phyloP scores from a whole-genome alignment of 1,140 invertebrate genomes.

The Sitophilus oryzae region DNA sequence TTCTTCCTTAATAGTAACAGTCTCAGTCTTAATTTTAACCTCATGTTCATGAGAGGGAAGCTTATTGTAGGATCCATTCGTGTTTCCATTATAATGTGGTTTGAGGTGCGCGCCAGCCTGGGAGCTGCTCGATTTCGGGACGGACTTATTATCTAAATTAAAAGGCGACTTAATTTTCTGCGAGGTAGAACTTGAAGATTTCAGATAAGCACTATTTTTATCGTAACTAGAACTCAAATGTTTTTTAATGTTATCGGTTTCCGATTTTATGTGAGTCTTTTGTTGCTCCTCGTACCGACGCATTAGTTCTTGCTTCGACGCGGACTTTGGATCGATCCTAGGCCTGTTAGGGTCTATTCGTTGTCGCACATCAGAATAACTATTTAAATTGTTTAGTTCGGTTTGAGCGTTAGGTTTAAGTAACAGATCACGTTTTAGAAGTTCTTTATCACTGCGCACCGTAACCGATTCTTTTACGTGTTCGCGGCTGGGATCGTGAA shows the following conservation, averaged over 20 bases:
- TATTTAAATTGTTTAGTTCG: slow-evolving; percentile 31
- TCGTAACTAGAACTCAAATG: slow-evolving; percentile 32
- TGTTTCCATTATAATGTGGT: slow-evolving; percentile 32
- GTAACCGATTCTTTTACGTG: slow-evolving; percentile 14
- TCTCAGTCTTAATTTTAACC: slow-evolving; percentile 28
- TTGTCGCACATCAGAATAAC: slow-evolving; percentile 20
- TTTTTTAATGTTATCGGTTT: slow-evolving; percentile 36
- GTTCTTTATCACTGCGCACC: slow-evolving; percentile 30
- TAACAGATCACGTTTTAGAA: slow-evolving; percentile 32
- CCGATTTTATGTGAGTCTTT: slow-evolving; percentile 27
- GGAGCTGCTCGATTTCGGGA: slow-evolving; percentile 31
- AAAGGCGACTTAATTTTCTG: slow-evolving; percentile 40
- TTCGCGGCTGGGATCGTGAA: slow-evolving; percentile 22
- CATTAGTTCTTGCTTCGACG: slow-evolving; percentile 29
- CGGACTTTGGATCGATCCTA: slow-evolving; percentile 30
- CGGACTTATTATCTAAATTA: slow-evolving; percentile 38
- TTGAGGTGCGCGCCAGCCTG: slow-evolving; percentile 11
- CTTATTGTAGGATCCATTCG: slow-evolving; percentile 23
- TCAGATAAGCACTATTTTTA: slow-evolving; percentile 29
- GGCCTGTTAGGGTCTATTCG: slow-evolving; percentile 22
- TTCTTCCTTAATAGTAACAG: slow-evolving; percentile 28
- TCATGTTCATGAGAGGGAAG: slow-evolving; percentile 16
- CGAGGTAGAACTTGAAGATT: slow-evolving; percentile 39
- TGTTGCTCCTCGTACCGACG: slow-evolving; percentile 29
- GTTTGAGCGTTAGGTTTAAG: slow-evolving; percentile 30